Evolutionary conservation across 2,113 vertebrate genomes (phyloP).

Genomic region (Brienomyrus brachyistius): DNA sequence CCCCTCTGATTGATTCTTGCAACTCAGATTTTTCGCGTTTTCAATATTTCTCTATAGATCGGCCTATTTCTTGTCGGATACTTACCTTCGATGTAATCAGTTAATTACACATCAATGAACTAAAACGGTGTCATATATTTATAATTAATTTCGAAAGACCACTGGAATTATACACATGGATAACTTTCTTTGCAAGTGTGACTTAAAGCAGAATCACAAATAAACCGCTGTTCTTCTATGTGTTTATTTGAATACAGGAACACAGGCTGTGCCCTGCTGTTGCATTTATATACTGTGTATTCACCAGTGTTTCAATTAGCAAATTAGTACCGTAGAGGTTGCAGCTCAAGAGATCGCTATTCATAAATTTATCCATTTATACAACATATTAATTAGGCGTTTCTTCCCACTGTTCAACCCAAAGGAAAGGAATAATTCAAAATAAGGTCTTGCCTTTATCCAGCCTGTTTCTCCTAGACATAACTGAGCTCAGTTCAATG

Average conservation of each 20-base stretch:
- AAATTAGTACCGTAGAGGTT: background rate
- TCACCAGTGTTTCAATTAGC: background rate
- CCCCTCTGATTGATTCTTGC: too few species aligned
- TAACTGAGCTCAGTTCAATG: too few species aligned
- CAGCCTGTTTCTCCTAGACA: too few species aligned
- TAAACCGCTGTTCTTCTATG: background rate
- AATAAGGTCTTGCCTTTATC: too few species aligned
- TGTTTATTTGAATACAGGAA: background rate
- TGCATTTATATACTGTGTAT: background rate
- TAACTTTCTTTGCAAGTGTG: background rate
- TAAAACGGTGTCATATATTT: background rate
- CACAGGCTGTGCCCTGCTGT: background rate
- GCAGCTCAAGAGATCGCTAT: background rate
- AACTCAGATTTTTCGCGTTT: too few species aligned
- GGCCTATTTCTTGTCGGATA: background rate
- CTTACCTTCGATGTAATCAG: background rate
- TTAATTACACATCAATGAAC: background rate
- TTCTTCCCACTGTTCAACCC: too few species aligned
- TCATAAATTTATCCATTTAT: background rate
- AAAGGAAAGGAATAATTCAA: too few species aligned
- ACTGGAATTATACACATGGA: background rate
- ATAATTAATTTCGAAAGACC: background rate
- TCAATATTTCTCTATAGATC: too few species aligned
- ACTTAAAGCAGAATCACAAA: background rate
- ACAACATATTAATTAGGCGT: background rate